phyloP scores from a whole-genome alignment of 2,888 invertebrate genomes.

The Hyposoter didymator region DNA sequence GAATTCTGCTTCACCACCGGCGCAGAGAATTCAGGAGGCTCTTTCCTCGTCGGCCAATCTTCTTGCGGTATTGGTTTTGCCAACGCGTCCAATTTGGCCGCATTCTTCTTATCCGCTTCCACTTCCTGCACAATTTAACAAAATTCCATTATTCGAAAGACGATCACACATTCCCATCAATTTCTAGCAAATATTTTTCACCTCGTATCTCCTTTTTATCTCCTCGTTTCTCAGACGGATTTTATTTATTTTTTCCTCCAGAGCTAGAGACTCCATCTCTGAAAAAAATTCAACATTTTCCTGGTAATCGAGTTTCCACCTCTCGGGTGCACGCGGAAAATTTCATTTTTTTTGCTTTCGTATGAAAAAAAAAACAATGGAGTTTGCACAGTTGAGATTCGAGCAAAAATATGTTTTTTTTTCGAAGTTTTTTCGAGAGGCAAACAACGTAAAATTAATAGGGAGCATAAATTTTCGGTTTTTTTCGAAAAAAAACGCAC shows the following conservation, averaged over 20 bases:
- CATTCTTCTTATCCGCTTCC: constrained; percentile 84
- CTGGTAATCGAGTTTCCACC: background rate
- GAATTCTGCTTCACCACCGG: constrained; percentile 71
- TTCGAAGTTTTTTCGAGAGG: too few relatives aligned
- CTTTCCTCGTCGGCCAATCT: constrained; percentile 83
- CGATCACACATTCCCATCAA: background rate
- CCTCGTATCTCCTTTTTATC: constrained; percentile 81
- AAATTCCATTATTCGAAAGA: constrained; percentile 1
- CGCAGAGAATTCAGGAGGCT: constrained; percentile 80
- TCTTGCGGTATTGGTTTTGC: constrained; percentile 82
- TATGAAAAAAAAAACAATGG: too few relatives aligned
- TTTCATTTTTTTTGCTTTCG: background rate
- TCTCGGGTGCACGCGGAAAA: background rate
- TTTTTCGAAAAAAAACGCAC: background rate
- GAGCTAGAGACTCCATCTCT: constrained; percentile 78
- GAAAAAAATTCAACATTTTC: constrained; percentile 32
- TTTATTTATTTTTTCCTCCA: constrained; percentile 82
- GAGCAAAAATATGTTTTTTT: too few relatives aligned
- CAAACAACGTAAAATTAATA: too few relatives aligned
- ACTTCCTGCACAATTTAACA: constrained; percentile 79
- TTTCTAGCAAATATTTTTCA: constrained; percentile 49
- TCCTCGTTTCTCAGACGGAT: constrained; percentile 82
- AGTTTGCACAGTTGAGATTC: too few relatives aligned
- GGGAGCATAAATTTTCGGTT: background rate
- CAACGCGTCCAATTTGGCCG: constrained; percentile 83